A percentile compares a stretch with the other conserved stretches of the same genome.
phyloP scores from a whole-genome alignment of 2,113 vertebrate genomes.

The Neodontobutis hainanensis region DNA sequence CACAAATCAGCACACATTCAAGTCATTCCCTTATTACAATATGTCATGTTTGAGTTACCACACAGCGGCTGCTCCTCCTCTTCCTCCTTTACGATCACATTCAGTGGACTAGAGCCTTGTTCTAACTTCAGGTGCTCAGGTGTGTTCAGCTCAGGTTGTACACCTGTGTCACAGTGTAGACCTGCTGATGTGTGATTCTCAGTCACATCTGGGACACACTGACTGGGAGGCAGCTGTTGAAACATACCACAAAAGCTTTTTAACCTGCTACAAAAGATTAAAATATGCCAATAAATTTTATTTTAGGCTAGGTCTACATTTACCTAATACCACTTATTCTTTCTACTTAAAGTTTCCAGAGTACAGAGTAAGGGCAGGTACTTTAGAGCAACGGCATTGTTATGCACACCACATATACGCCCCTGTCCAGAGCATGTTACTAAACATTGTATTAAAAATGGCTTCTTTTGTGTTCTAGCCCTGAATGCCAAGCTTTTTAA shows the following conservation, averaged over 20 bases:
- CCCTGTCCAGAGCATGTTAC: too few relatives aligned
- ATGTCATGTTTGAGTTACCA: slow-evolving; percentile 35
- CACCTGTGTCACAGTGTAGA: slow-evolving; percentile 24
- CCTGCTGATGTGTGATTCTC: slow-evolving; percentile 15
- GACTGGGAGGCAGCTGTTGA: slow-evolving; percentile 30
- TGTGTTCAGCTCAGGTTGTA: slow-evolving; percentile 2
- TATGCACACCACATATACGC: too few relatives aligned
- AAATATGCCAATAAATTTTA: background rate
- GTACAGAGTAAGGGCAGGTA: too few relatives aligned
- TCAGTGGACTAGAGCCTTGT: slow-evolving; percentile 47
- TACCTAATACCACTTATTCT: too few relatives aligned
- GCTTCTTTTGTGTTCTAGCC: too few relatives aligned
- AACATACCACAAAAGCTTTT: background rate
- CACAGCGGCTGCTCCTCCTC: slow-evolving; percentile 68
- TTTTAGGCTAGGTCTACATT: too few relatives aligned
- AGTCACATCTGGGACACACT: slow-evolving; percentile 4
- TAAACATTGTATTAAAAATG: too few relatives aligned
- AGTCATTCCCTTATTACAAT: background rate
- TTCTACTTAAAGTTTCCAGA: too few relatives aligned
- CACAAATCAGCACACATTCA: background rate
- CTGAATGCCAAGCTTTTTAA: too few relatives aligned
- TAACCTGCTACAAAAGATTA: background rate
- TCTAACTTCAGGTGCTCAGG: slow-evolving; percentile 4
- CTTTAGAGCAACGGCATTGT: too few relatives aligned
- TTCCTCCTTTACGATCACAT: slow-evolving; percentile 69